Percentiles rank a stretch among this genome's conserved stretches.
Evolutionary conservation across 2,113 vertebrate species (phyloP).

Genomic region (Pao palembangensis): DNA sequence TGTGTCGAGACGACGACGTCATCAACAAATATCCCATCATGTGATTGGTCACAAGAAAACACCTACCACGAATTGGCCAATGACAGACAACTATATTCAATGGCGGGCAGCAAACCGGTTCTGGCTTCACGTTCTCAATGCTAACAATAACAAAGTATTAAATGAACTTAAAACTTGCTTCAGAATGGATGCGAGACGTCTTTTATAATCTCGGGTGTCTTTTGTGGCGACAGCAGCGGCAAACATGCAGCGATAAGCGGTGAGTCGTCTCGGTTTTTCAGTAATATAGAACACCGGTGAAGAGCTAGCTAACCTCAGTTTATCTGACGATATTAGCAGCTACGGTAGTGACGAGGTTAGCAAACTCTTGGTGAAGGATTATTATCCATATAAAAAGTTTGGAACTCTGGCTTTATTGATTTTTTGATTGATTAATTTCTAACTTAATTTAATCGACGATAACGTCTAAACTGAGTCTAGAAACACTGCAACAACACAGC

Average conservation of each 20-base stretch:
- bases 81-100: conserved; percentile 34
- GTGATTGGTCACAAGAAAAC: conserved; percentile 45
- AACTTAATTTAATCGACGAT: neutral
- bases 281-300: conserved; percentile 20
- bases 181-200: neutral
- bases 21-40: neutral
- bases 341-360: neutral
- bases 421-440: too few relatives aligned
- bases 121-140: conserved; percentile 19
- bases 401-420: too few relatives aligned
- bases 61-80: conserved; percentile 37
- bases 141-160: conserved; percentile 55
- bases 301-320: conserved; percentile 24
- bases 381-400: neutral
- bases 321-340: conserved; percentile 16
- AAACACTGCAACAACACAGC: neutral
- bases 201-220: neutral
- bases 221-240: neutral
- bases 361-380: neutral
- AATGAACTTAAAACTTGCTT: conserved; percentile 38
- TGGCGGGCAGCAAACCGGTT: conserved; percentile 23
- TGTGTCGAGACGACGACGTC: neutral
- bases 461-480: neutral
- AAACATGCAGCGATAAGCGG: conserved; percentile 29
- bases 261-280: conserved; percentile 29